These are phyloP conservation scores for Melinaea menophilus DNA, from an alignment of 2,888 invertebrate species.

Conservation along the genomic window DNA sequence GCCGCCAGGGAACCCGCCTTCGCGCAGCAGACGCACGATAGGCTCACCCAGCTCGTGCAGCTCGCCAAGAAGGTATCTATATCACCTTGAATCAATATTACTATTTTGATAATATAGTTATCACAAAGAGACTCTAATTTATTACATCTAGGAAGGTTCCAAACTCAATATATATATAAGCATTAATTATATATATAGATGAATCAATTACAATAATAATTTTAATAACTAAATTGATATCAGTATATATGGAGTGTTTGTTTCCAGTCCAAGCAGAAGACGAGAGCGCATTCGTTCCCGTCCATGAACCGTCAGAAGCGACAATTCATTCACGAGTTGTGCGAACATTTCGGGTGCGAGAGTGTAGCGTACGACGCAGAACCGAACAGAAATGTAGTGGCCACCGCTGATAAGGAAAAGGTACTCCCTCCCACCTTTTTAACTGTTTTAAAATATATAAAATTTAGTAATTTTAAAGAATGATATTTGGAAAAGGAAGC, in stretches of 20 bases:
- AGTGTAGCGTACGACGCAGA: slow-evolving; percentile 97
- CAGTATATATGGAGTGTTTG: neutral
- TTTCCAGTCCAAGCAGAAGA: slow-evolving; percentile 85
- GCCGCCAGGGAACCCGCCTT: slow-evolving; percentile 89
- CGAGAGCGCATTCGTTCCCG: slow-evolving; percentile 91
- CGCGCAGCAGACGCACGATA: slow-evolving; percentile 89
- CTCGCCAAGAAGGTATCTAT: slow-evolving; percentile 86
- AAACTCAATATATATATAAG: too few species aligned
- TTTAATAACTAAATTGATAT: too few species aligned
- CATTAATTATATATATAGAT: too few species aligned
- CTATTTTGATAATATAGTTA: too few species aligned
- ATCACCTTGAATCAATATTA: neutral
- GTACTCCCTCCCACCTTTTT: slow-evolving; percentile 49
- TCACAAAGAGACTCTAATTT: too few species aligned
- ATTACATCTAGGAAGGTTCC: too few species aligned
- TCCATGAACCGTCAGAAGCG: slow-evolving; percentile 96
- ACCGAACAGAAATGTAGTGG: slow-evolving; percentile 97
- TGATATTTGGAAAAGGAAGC: too few species aligned
- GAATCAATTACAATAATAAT: too few species aligned
- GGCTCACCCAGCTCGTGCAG: slow-evolving; percentile 90
- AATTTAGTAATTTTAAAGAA: too few species aligned
- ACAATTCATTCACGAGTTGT: slow-evolving; percentile 95
- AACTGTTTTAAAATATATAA: too few species aligned
- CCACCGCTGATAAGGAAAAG: slow-evolving; percentile 89
- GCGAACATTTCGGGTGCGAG: slow-evolving; percentile 95